Percentiles rank a stretch among this genome's conserved stretches.
Evolutionary conservation across 2,888 invertebrate genomes (phyloP).

Genomic region (Clostera curtula): DNA sequence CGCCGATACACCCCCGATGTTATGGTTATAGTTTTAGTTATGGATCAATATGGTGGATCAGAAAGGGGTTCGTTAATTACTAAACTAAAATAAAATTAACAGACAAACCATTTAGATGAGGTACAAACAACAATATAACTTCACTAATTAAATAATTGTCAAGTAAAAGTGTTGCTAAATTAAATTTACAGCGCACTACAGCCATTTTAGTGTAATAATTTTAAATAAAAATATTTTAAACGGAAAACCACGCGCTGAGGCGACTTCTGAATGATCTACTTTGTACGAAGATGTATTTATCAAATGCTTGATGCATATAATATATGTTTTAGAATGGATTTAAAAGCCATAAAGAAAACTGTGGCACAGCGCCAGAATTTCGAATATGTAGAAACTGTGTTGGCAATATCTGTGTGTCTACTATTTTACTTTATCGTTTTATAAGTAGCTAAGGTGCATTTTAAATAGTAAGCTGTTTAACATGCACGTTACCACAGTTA

Average conservation of each 20-base stretch:
- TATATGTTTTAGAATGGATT: no score
- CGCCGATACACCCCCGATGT: conserved; percentile 10
- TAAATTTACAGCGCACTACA: conserved; percentile 3
- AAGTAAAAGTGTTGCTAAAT: background rate
- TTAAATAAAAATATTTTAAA: conserved; percentile 9
- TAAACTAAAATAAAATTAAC: background rate
- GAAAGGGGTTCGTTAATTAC: background rate
- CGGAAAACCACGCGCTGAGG: conserved; percentile 12
- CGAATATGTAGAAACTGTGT: no score
- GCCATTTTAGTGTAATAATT: conserved; percentile 10
- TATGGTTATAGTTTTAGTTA: conserved; percentile 11
- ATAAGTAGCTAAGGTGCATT: no score
- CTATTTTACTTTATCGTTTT: no score
- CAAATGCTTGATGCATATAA: conserved; percentile 6
- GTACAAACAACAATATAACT: no score
- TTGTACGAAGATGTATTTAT: conserved; percentile 15
- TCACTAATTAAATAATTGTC: conserved; percentile 8
- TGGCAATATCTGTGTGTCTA: no score
- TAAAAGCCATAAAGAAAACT: no score
- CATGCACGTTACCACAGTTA: no score
- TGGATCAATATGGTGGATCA: conserved; percentile 10
- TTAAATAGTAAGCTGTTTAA: no score
- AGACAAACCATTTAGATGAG: no score
- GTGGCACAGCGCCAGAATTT: no score
- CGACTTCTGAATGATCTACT: conserved; percentile 18